Base-by-base conservation (phyloP, 2,888 invertebrate genomes). In the Tachina lurida region DNA sequence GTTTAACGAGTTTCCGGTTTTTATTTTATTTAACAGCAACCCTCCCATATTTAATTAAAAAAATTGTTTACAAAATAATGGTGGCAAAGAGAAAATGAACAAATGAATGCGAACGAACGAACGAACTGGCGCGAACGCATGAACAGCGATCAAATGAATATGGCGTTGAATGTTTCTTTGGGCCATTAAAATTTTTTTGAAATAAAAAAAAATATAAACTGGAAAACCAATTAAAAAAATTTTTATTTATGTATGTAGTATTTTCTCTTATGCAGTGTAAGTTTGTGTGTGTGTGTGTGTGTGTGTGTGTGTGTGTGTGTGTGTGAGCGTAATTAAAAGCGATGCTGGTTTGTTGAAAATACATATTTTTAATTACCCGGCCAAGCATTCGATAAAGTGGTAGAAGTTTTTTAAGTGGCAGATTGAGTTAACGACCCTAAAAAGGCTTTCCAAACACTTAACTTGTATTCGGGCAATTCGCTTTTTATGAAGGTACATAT, bases 1-100 rank as follows among this genome's bases (percentile, higher is more conserved):
- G 70, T 78, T 82, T 75, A 78, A 85, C 80, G 75, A 83, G 79
- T 78, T 86, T 83, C 82, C 79, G 85, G 31, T 62, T 39, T 60
- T 49, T n/a, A 13, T 65, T 22, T 54, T 31, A 12, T 54, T 49
- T 22, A 19, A 41, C 12, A 70, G 10, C 67, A 58, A 68, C 74
- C 80, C 74, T 63, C 58, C 47, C 62, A 65, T 68, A 47, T 73
- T 74, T 74, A 52, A 75, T 67, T 45, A 10, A 65, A 71, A 41
- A 60, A 49, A 67, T 58, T 68, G 49, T 17, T 60, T 17, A 15
- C 31, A 56, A 54, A 79, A 79, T 60, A 81, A 81, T 74, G 74
- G 67, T 68, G 67, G 67, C 45, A 9, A 52, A 13, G 7, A 54
- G 56, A 17, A 74, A 43, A 65, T 17, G 22, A 54, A 47, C 31